These are phyloP conservation scores for Pterocles gutturalis DNA, from an alignment of 2,113 vertebrate species.

Conservation along the genomic window DNA sequence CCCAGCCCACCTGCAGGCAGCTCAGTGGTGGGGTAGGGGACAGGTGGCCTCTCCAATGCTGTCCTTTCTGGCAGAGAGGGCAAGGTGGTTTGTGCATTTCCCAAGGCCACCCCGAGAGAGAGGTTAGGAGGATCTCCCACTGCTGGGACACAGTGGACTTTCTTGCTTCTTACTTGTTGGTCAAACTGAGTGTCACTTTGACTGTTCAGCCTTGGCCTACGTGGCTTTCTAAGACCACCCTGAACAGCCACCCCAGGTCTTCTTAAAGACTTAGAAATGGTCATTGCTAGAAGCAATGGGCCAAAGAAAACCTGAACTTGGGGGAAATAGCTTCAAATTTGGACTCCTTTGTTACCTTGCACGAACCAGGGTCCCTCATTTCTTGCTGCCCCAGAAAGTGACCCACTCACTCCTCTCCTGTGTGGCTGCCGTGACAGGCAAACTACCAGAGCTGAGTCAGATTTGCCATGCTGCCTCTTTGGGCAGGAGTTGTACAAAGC, in stretches of 20 bases:
- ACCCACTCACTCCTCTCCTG: background rate
- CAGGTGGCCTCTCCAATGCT: background rate
- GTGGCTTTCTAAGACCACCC: background rate
- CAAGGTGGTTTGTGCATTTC: background rate
- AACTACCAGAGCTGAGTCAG: rapidly evolving
- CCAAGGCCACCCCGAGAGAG: background rate
- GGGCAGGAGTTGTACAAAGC: background rate
- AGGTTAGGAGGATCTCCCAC: background rate
- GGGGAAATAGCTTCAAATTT: background rate
- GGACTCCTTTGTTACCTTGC: background rate
- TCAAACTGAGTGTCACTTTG: background rate
- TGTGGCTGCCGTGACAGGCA: background rate
- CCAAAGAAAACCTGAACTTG: background rate
- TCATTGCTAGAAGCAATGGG: background rate
- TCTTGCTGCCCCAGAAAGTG: background rate
- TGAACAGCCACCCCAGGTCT: background rate
- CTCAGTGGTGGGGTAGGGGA: no score
- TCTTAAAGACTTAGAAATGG: background rate
- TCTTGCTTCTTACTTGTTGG: background rate
- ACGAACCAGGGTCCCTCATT: background rate
- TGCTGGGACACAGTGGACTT: rapidly evolving
- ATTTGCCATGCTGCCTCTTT: background rate
- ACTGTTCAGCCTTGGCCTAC: background rate
- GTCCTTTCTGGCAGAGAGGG: background rate
- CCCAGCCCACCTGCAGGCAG: background rate